Percentiles rank a stretch among this genome's conserved stretches.
Conservation (phyloP, 2,797 vertebrate species). For the Leuciscus waleckii region DNA sequence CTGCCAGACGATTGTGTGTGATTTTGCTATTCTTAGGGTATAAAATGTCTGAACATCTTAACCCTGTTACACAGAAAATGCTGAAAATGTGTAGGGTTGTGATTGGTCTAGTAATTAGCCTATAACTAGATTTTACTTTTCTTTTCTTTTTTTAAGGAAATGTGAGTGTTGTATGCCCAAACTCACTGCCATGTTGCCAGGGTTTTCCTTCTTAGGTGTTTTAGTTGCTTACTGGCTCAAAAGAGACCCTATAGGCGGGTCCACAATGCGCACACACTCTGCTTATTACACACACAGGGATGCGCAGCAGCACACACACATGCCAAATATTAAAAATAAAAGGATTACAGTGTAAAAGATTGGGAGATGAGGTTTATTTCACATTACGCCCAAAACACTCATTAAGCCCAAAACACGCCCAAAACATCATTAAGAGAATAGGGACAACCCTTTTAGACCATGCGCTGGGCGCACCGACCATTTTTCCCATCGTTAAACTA, state of each 20-base stretch:
- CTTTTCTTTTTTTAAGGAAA: background rate
- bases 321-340: too few species aligned
- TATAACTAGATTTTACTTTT: background rate
- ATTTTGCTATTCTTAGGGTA: background rate
- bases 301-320: too few species aligned
- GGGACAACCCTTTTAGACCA: too few species aligned
- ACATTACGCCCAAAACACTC: too few species aligned
- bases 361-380: too few species aligned
- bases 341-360: too few species aligned
- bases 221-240: background rate
- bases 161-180: background rate
- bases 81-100: background rate
- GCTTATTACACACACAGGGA: too few species aligned
- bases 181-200: background rate
- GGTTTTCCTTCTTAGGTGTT: background rate
- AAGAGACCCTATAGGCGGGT: background rate
- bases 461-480: too few species aligned
- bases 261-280: too few species aligned
- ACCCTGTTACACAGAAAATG: background rate
- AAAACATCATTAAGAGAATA: too few species aligned
- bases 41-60: background rate
- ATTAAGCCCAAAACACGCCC: too few species aligned
- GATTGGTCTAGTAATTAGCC: background rate
- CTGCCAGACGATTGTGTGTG: conserved; percentile 54
- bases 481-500: too few species aligned